These are phyloP conservation scores for Glyptemys insculpta DNA, from an alignment of 2,797 vertebrate genomes.

Conservation along the genomic window DNA sequence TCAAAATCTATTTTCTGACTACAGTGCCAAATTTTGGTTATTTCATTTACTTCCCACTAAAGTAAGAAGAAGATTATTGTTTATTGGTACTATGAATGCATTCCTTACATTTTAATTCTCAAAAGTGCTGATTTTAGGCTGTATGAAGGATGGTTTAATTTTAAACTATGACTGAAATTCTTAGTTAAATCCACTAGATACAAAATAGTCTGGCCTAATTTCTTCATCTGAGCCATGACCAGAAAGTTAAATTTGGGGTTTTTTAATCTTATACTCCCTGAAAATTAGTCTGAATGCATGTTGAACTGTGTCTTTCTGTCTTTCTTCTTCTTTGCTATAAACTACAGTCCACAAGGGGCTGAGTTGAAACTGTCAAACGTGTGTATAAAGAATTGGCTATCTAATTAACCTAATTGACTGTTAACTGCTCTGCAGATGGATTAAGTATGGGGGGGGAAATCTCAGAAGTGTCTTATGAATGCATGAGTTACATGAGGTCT, in stretches of 20 bases:
- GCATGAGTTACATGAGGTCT: background rate
- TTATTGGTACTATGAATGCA: background rate
- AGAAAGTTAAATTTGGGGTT: background rate
- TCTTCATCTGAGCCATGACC: background rate
- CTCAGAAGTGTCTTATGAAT: background rate
- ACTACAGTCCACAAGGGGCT: background rate
- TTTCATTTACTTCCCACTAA: background rate
- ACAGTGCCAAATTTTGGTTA: background rate
- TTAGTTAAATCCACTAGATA: background rate
- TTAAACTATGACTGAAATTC: background rate
- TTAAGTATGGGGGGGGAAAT: background rate
- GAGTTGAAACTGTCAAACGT: background rate
- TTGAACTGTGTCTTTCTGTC: background rate
- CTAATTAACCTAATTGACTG: background rate
- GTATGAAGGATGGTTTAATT: background rate
- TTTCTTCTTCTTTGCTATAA: background rate
- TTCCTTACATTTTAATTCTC: slow-evolving; percentile 5
- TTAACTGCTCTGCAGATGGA: background rate
- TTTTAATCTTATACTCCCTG: background rate
- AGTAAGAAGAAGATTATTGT: background rate
- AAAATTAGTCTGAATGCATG: background rate
- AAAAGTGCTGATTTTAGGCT: background rate
- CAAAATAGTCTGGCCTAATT: background rate
- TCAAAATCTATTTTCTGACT: background rate
- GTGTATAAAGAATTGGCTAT: accelerated